phyloP scores from a whole-genome alignment of 2,797 vertebrate species.

The Halcyon chelicuti region DNA sequence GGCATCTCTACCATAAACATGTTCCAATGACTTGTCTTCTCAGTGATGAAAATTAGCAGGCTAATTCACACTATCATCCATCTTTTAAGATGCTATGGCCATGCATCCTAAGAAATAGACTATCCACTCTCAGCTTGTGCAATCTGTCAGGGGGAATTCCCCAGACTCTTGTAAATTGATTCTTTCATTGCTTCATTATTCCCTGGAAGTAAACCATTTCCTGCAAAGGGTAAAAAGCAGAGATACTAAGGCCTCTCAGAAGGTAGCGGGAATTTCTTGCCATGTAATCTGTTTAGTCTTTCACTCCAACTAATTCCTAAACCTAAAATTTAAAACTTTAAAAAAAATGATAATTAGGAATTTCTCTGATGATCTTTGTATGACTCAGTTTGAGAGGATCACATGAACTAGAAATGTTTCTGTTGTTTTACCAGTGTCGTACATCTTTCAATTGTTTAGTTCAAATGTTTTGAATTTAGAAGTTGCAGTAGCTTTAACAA shows the following conservation, averaged over 20 bases:
- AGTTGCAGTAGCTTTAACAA: not conserved
- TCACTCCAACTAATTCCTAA: not conserved
- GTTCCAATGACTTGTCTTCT: not conserved
- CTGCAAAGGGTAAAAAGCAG: not conserved
- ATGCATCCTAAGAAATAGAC: not conserved
- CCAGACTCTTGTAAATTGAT: constrained; percentile 19
- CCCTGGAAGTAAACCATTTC: not conserved
- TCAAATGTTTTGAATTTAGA: not conserved
- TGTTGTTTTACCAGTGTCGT: not conserved
- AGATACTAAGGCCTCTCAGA: not conserved
- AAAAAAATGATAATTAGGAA: not conserved
- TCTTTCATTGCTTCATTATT: constrained; percentile 15
- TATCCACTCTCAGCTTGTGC: not conserved
- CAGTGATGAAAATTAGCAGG: not conserved
- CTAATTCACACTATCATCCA: not conserved
- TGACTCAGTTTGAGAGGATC: not conserved
- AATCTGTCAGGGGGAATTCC: not conserved
- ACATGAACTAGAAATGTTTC: not conserved
- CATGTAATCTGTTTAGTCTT: not conserved
- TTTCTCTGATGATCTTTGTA: not conserved
- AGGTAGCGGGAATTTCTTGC: not conserved
- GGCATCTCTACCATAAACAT: not conserved
- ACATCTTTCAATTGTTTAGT: not conserved
- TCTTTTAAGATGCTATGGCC: not conserved
- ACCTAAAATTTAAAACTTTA: not conserved